Evolutionary conservation across 1,140 invertebrate genomes (phyloP).

Genomic region (Protaetia brevitarsis): DNA sequence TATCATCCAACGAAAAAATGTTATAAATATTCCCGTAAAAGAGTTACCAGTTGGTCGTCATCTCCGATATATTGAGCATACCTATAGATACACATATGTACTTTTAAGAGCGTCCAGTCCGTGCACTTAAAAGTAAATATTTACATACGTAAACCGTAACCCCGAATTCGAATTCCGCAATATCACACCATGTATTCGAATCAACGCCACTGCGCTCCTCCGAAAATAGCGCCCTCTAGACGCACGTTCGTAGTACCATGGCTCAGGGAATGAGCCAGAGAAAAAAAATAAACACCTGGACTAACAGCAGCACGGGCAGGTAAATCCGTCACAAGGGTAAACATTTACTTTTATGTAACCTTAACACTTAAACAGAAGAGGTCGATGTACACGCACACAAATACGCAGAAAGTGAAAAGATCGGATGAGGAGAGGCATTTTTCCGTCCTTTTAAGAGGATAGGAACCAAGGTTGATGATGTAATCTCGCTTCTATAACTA

Average conservation of each 20-base stretch:
- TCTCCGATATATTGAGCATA: too few species aligned
- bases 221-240: not conserved
- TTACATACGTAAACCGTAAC: not conserved
- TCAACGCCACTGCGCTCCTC: not conserved
- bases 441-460: slow-evolving; percentile 4
- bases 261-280: not conserved
- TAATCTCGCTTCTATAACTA: too few species aligned
- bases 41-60: too few species aligned
- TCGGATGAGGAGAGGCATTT: too few species aligned
- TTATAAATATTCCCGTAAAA: too few species aligned
- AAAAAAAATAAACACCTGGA: slow-evolving; percentile 17
- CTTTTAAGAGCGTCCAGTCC: too few species aligned
- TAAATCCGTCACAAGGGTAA: slow-evolving; percentile 9
- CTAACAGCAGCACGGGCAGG: not conserved
- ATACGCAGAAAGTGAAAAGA: not conserved
- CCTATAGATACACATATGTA: too few species aligned
- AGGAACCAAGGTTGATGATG: slow-evolving; percentile 17
- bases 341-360: slow-evolving; percentile 18
- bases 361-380: slow-evolving; percentile 17
- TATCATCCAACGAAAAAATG: too few species aligned
- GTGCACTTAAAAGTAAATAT: not conserved
- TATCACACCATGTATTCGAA: not conserved
- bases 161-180: slow-evolving; percentile 11
- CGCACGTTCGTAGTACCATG: not conserved
- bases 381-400: slow-evolving; percentile 7